phyloP scores from a whole-genome alignment of 2,888 invertebrate species.

The Carabus problematicus region DNA sequence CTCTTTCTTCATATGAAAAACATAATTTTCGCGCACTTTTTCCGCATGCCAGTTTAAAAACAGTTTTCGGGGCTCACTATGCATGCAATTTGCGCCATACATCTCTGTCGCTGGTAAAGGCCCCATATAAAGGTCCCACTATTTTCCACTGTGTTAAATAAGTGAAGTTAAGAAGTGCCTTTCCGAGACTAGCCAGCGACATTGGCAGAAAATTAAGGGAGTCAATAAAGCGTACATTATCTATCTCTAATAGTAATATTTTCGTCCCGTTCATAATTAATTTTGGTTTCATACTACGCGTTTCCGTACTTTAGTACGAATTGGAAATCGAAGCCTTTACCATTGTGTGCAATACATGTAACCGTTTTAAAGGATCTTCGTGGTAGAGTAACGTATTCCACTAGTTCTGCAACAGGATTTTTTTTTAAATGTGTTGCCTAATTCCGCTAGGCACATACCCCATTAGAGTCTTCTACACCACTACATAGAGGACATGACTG shows the following conservation, averaged over 20 bases:
- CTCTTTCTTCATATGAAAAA: slow-evolving; percentile 50
- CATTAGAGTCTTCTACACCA: slow-evolving; percentile 4
- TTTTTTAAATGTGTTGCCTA: slow-evolving; percentile 9
- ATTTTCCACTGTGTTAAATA: slow-evolving; percentile 46
- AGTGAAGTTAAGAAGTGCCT: slow-evolving; percentile 44
- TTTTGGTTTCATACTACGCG: slow-evolving; percentile 40
- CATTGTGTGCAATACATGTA: too few species aligned
- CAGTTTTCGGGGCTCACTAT: slow-evolving; percentile 20
- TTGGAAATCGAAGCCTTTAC: slow-evolving; percentile 12
- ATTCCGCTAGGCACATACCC: slow-evolving; percentile 12
- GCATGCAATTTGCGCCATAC: slow-evolving; percentile 47
- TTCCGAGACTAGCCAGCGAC: slow-evolving; percentile 44
- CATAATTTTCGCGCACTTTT: slow-evolving; percentile 34
- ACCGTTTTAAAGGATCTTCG: too few species aligned
- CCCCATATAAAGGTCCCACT: slow-evolving; percentile 47
- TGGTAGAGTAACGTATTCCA: too few species aligned
- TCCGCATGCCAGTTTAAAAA: slow-evolving; percentile 46
- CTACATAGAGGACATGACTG: slow-evolving; percentile 25
- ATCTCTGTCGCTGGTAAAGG: slow-evolving; percentile 43
- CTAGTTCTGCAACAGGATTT: background rate
- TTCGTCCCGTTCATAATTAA: slow-evolving; percentile 43
- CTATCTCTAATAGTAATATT: slow-evolving; percentile 44
- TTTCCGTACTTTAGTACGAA: slow-evolving; percentile 41
- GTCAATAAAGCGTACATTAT: too few species aligned
- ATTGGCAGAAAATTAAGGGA: slow-evolving; percentile 50